These are phyloP conservation scores for Podocnemis expansa DNA, from an alignment of 2,113 vertebrate genomes.

Conservation along the genomic window DNA sequence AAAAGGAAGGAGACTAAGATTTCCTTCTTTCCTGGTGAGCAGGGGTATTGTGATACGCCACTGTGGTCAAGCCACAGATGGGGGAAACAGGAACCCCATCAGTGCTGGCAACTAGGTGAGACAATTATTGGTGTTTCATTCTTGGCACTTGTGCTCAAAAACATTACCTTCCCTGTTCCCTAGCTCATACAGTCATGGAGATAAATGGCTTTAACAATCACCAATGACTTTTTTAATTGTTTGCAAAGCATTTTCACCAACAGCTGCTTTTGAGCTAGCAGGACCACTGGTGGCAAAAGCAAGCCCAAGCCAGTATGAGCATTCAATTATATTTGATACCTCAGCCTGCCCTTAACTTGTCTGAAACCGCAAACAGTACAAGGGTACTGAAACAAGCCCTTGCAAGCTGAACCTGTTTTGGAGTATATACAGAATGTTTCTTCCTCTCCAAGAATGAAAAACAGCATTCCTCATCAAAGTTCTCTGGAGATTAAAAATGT, in stretches of 20 bases:
- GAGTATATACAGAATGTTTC: background rate
- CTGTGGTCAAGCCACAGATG: background rate
- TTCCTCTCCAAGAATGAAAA: constrained; percentile 40
- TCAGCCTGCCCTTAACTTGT: constrained; percentile 35
- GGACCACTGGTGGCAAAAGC: constrained; percentile 14
- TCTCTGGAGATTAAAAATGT: background rate
- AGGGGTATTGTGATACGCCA: background rate
- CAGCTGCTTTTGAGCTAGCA: constrained; percentile 5
- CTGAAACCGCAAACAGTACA: background rate
- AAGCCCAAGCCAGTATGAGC: background rate
- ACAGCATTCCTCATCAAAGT: background rate
- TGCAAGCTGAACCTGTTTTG: constrained; percentile 53
- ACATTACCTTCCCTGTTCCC: background rate
- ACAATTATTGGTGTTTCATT: fast-evolving
- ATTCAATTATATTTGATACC: constrained; percentile 27
- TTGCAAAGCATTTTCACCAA: constrained; percentile 32
- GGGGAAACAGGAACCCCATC: fast-evolving
- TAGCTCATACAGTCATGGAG: background rate
- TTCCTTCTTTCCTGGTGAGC: background rate
- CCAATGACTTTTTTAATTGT: constrained; percentile 48
- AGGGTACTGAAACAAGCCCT: constrained; percentile 49
- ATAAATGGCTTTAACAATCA: constrained; percentile 1
- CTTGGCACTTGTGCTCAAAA: background rate
- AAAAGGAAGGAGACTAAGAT: background rate
- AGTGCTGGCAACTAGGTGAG: fast-evolving